phyloP scores from a whole-genome alignment of 2,888 invertebrate species.

The Leptothorax acervorum region DNA sequence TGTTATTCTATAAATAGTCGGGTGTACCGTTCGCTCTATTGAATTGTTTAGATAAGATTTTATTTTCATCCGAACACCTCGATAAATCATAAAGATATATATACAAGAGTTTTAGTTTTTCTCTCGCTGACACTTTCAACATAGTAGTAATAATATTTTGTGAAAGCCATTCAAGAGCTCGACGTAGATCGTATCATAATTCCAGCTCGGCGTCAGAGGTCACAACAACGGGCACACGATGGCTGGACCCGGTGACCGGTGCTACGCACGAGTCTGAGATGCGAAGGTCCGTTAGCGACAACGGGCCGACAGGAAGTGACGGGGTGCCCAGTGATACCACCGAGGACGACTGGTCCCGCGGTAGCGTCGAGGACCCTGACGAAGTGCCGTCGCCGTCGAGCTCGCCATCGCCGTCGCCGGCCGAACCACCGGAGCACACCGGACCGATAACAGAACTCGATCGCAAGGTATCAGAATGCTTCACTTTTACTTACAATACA shows the following conservation, averaged over 20 bases:
- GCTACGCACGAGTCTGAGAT: slow-evolving; percentile 81
- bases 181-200: not conserved
- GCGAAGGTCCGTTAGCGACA: slow-evolving; percentile 84
- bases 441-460: slow-evolving; percentile 89
- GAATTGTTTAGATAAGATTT: slow-evolving; percentile 21
- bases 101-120: not conserved
- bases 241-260: slow-evolving; percentile 80
- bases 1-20: not conserved
- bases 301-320: slow-evolving; percentile 86
- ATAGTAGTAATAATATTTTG: not conserved
- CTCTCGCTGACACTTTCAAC: too few species aligned
- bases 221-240: slow-evolving; percentile 76
- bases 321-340: slow-evolving; percentile 88
- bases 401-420: slow-evolving; percentile 78
- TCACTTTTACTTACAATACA: not conserved
- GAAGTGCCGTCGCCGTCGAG: slow-evolving; percentile 84
- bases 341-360: slow-evolving; percentile 91
- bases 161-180: not conserved
- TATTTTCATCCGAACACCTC: not conserved
- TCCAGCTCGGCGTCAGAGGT: slow-evolving; percentile 83
- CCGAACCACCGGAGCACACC: slow-evolving; percentile 83
- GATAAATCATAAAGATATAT: not conserved
- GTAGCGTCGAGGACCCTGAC: slow-evolving; percentile 90
- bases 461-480: slow-evolving; percentile 85
- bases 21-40: not conserved